A percentile compares a stretch with the other conserved stretches of the same genome.
phyloP scores from a whole-genome alignment of 2,888 invertebrate genomes.

The Drosophila buzzatii region DNA sequence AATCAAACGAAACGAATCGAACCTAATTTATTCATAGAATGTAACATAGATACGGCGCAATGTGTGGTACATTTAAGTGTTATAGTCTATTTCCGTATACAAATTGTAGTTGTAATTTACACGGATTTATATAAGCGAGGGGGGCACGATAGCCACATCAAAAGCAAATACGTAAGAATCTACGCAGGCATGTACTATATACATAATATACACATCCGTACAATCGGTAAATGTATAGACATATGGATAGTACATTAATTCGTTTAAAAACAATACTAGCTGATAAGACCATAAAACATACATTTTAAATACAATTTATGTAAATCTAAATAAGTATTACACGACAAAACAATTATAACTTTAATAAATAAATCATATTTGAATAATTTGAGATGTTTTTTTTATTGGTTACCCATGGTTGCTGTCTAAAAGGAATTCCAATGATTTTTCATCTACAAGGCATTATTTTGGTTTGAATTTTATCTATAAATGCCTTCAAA shows the following conservation, averaged over 20 bases:
- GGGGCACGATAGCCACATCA: constrained; percentile 33
- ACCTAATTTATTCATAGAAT: constrained; percentile 73
- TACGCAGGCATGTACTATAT: constrained; percentile 60
- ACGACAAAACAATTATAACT: constrained; percentile 63
- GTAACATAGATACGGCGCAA: constrained; percentile 66
- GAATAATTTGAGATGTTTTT: constrained; percentile 37
- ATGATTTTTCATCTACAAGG: neutral
- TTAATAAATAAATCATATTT: constrained; percentile 68
- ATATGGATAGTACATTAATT: constrained; percentile 47
- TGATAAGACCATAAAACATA: constrained; percentile 39
- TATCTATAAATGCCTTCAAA: neutral
- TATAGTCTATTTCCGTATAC: constrained; percentile 73
- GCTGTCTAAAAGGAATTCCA: neutral
- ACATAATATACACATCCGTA: constrained; percentile 29
- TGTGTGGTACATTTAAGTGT: constrained; percentile 69
- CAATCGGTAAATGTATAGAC: constrained; percentile 28
- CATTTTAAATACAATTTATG: constrained; percentile 68
- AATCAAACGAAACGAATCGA: constrained; percentile 63
- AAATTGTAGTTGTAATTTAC: constrained; percentile 65
- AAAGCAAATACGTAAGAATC: constrained; percentile 70
- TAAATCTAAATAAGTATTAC: constrained; percentile 68
- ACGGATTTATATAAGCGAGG: constrained; percentile 61
- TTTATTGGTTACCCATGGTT: too few species aligned
- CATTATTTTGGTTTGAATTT: neutral
- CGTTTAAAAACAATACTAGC: constrained; percentile 56